Base-by-base conservation (phyloP, 1,140 invertebrate species). In the Mercenaria mercenaria region DNA sequence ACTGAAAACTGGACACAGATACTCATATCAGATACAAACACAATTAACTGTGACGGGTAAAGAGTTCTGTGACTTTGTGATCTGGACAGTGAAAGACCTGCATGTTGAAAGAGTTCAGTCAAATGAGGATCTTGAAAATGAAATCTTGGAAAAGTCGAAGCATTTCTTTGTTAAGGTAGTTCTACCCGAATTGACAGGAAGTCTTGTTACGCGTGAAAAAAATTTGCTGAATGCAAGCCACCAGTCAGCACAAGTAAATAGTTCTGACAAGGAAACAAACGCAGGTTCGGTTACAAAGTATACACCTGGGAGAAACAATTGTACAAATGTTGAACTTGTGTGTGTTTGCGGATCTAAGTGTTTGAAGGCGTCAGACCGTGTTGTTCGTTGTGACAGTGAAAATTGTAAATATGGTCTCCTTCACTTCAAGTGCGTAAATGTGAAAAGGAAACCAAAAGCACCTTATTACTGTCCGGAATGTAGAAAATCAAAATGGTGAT, bases 11-110 rank as follows among this genome's bases (percentile, higher is more conserved):
- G 23, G 13, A 20, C 79, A 81, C 26, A 81, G 26, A 20, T 93
- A 91, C 32, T 86, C 77, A 26, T 91, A 87, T 41, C 91, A 93
- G 47, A 76, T 91, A 8, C 91, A 92, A 41, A 76, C 59, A 13
- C 92, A 92, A 43, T 13, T 92, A 0, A 37, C 84, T 43, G 83
- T 91, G 6, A 56, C 67, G 20, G 88, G 47, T 4, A 64, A n/a
- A 52, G 86, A 87, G 13, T 86, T 74, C 43, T 89, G 83, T 85
- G 86, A 92, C 39, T 90, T 91, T 81, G 64, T 91, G 43, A 87
- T 91, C 0, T 92, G 90, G 90, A 87, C 90, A 56, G 10, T 47
- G 13, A 47, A 61, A 1, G 90, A 88, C 41, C 34, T 81, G 8
- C 52, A 32, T 34, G 23, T 89, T 0, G 47, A 89, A 74, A 34